A percentile compares a stretch with the other conserved stretches of the same genome.
Evolutionary conservation across 2,797 vertebrate species (phyloP).

Genomic region (Aldrovandia affinis): DNA sequence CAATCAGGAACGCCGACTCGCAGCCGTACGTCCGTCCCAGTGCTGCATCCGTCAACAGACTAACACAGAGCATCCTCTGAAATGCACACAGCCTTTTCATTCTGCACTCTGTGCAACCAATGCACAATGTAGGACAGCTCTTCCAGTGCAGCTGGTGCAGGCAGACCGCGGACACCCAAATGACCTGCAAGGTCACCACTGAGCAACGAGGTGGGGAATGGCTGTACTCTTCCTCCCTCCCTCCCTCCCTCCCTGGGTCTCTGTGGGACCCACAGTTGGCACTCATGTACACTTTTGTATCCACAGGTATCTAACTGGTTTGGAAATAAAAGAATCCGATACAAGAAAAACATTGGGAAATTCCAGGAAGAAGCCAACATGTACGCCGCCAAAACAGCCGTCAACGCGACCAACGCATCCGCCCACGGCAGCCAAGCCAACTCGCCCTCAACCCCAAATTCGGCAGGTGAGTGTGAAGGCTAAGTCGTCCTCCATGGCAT

Average conservation of each 20-base stretch:
- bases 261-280: no score
- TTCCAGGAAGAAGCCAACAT: conserved; percentile 99
- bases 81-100: no score
- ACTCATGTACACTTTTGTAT: conserved; percentile 40
- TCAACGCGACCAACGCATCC: conserved; percentile 94
- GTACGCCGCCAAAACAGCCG: conserved; percentile 98
- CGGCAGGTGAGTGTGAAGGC: conserved; percentile 86
- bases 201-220: no score
- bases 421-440: conserved; percentile 99
- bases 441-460: conserved; percentile 99
- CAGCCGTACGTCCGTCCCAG: no score
- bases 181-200: no score
- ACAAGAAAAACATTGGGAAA: conserved; percentile 99
- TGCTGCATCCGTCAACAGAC: no score
- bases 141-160: neutral
- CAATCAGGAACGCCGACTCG: no score
- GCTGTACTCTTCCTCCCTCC: no score
- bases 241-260: neutral
- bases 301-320: conserved; percentile 99
- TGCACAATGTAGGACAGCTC: no score
- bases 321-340: conserved; percentile 99
- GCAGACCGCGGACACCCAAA: no score
- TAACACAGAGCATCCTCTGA: no score
- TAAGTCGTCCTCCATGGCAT: neutral
- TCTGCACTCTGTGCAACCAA: no score